These are phyloP conservation scores for Zophobas morio DNA, from an alignment of 1,140 invertebrate genomes.

Conservation along the genomic window DNA sequence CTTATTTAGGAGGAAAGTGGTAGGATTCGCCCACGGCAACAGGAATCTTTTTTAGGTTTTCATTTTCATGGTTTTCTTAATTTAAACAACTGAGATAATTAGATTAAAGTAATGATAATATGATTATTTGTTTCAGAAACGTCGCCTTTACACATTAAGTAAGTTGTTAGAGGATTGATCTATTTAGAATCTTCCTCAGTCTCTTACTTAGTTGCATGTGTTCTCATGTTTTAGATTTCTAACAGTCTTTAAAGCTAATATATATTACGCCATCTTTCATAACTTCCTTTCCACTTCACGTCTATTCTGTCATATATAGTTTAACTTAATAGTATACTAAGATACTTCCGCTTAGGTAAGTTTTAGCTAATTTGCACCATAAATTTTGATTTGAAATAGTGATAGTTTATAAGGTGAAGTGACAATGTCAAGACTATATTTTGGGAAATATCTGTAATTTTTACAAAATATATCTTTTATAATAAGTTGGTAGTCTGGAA, in stretches of 20 bases:
- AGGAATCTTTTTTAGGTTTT: conserved; percentile 17
- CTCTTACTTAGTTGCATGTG: conserved; percentile 41
- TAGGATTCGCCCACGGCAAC: background rate
- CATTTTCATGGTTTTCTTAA: conserved; percentile 8
- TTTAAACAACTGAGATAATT: conserved; percentile 14
- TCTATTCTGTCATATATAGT: background rate
- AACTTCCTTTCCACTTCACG: conserved; percentile 3
- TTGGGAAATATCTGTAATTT: no score
- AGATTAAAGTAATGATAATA: conserved; percentile 32
- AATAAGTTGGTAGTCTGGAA: no score
- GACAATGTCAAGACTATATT: background rate
- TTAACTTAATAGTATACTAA: no score
- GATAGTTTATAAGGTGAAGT: background rate
- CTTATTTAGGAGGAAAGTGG: conserved; percentile 14
- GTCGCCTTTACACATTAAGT: conserved; percentile 52
- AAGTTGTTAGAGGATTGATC: conserved; percentile 52
- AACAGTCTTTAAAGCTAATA: background rate
- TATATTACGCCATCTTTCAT: background rate
- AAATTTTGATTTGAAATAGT: no score
- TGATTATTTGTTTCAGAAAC: conserved; percentile 55
- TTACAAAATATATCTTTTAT: no score
- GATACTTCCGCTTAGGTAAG: no score
- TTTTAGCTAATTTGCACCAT: no score
- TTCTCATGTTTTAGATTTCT: conserved; percentile 26
- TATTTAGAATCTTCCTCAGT: conserved; percentile 41